These are phyloP conservation scores for Podotricha telesiphe DNA, from an alignment of 2,888 invertebrate species.

Conservation along the genomic window DNA sequence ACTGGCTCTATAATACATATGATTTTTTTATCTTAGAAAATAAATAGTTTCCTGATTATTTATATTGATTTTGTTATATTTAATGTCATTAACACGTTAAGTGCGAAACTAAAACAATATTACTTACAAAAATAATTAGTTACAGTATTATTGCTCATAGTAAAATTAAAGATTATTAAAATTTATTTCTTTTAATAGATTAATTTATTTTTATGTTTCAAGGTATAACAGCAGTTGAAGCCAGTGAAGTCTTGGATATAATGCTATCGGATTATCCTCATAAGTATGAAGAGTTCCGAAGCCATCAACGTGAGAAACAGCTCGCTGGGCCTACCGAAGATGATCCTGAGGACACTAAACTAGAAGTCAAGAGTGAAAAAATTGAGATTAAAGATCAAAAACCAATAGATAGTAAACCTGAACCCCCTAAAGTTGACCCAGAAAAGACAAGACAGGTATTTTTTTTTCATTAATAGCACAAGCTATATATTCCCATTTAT, in stretches of 20 bases:
- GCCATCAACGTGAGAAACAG: slow-evolving; percentile 85
- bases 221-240: slow-evolving; percentile 95
- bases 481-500: too few relatives aligned
- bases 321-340: slow-evolving; percentile 51
- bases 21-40: too few relatives aligned
- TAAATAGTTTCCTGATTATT: too few relatives aligned
- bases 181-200: not conserved
- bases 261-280: slow-evolving; percentile 98
- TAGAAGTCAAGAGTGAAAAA: slow-evolving; percentile 47
- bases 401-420: slow-evolving; percentile 60
- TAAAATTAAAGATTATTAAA: too few relatives aligned
- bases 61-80: too few relatives aligned
- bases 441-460: slow-evolving; percentile 73
- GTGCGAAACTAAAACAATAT: too few relatives aligned
- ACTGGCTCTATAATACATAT: too few relatives aligned
- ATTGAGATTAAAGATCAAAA: slow-evolving; percentile 59
- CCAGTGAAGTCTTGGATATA: slow-evolving; percentile 96
- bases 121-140: too few relatives aligned
- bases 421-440: slow-evolving; percentile 63
- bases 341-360: slow-evolving; percentile 44
- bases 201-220: slow-evolving; percentile 18
- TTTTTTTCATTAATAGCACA: slow-evolving; percentile 4
- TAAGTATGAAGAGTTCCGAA: slow-evolving; percentile 95
- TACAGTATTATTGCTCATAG: too few relatives aligned
- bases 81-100: too few relatives aligned